Evolutionary conservation across 2,888 invertebrate genomes (phyloP), one percentile per base, ranked within the genome.

Genomic region (Plusia festucae): DNA sequence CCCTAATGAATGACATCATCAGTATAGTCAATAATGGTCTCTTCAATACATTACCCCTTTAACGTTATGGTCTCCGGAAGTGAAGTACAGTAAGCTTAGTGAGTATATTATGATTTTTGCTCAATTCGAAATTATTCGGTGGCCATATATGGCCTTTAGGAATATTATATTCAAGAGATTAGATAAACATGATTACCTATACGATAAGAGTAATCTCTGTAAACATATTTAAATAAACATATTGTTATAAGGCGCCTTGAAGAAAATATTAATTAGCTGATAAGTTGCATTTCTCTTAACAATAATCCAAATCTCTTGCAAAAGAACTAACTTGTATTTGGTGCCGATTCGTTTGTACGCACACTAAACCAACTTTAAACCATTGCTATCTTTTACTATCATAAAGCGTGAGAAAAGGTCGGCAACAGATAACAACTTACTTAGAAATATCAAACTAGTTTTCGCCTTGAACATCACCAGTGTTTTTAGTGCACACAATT

Each of bases 131-230:
- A 62, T 52, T 24, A 59, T 49, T 32, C 15, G 22, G 15, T 63
- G 1, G 20, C 46, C 46, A 46, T n/a, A 70, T 60, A 76, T 65
- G 34, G 46, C 30, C 18, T 52, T 52, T 6, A 9, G 49, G 54
- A 54, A 51, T 58, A 56, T 62, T 56, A 60, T 59, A 56, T 60
- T 59, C 44, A 32, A 32, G 9, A 53, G 76, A 76, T 73, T 54
- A 71, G 73, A 77, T 73, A 73, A 69, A 61, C 16, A 58, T 44
- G n/a, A 53, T 52, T 70, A 40, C 40, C 40, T 40, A 32, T 34
- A 34, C 34, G 54, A 71, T 52, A 52, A 61, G 32, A 22, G 30
- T 54, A 40, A 9, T n/a, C 20, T 51, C 61, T 61, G 54, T 52
- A 51, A 61, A 58, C 69, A 40, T 18, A 46, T 60, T 34, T 34